These are phyloP conservation scores for Thermophis baileyi DNA, from an alignment of 2,113 vertebrate species.

Conservation along the genomic window DNA sequence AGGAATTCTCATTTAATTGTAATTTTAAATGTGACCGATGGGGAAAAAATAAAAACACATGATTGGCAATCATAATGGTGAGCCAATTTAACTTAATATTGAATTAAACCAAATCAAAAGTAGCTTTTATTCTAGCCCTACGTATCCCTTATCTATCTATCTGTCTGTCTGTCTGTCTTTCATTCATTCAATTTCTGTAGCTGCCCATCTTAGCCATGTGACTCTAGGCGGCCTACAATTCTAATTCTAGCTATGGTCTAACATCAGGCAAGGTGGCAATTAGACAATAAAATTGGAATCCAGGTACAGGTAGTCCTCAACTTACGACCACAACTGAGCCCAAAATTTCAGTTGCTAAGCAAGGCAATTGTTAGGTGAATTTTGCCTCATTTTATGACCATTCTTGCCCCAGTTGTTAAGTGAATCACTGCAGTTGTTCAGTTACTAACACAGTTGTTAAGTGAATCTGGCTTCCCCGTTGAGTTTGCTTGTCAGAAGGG, in stretches of 20 bases:
- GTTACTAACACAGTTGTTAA: too few species aligned
- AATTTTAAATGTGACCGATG: not conserved
- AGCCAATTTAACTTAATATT: not conserved
- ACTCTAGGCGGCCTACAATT: not conserved
- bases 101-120: not conserved
- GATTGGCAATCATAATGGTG: not conserved
- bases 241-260: not conserved
- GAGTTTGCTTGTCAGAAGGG: not conserved
- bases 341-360: not conserved
- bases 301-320: not conserved
- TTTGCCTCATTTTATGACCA: not conserved
- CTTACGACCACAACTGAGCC: not conserved
- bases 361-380: not conserved
- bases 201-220: not conserved
- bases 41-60: not conserved
- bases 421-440: too few species aligned
- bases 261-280: not conserved
- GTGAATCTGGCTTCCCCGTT: not conserved
- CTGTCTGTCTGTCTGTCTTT: not conserved
- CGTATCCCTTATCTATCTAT: not conserved
- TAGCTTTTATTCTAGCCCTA: not conserved
- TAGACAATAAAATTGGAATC: not conserved
- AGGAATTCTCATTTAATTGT: not conserved
- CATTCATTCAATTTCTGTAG: not conserved
- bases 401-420: not conserved